A percentile compares a stretch with the other conserved stretches of the same genome.
Conservation (phyloP, 2,113 vertebrate genomes). For the Labeo catla region DNA sequence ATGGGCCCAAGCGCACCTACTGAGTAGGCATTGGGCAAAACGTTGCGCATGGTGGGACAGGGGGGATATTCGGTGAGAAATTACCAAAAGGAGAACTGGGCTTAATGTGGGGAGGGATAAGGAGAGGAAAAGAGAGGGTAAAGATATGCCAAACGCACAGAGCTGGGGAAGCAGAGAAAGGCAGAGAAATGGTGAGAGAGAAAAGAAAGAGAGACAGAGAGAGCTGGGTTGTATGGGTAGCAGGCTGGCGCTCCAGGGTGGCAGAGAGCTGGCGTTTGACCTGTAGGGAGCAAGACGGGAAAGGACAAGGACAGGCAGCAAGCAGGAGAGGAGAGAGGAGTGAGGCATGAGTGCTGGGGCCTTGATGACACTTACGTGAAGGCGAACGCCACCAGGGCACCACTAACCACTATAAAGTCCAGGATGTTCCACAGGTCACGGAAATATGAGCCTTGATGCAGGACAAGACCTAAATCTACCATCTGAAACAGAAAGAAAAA, state of each 20-base stretch:
- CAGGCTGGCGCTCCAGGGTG: slow-evolving; percentile 45
- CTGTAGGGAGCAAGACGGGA: slow-evolving; percentile 42
- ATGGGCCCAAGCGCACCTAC: slow-evolving; percentile 39
- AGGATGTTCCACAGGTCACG: slow-evolving; percentile 96
- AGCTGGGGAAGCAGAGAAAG: neutral
- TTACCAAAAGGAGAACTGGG: neutral
- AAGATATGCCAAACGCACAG: slow-evolving; percentile 4
- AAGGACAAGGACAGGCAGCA: slow-evolving; percentile 13
- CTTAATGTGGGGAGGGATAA: neutral
- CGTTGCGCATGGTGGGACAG: slow-evolving; percentile 48
- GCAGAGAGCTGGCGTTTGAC: slow-evolving; percentile 41
- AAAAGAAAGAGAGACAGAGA: slow-evolving; percentile 38
- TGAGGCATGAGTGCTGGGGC: slow-evolving; percentile 40
- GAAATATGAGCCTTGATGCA: slow-evolving; percentile 95
- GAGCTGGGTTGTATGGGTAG: slow-evolving; percentile 18
- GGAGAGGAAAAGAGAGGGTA: slow-evolving; percentile 15
- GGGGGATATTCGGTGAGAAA: slow-evolving; percentile 28
- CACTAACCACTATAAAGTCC: slow-evolving; percentile 98
- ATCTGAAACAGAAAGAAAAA: slow-evolving; percentile 74
- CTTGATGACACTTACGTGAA: slow-evolving; percentile 90
- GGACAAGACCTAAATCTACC: slow-evolving; percentile 91
- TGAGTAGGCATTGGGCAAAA: slow-evolving; percentile 17
- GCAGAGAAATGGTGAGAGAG: slow-evolving; percentile 6
- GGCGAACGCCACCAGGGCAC: slow-evolving; percentile 95
- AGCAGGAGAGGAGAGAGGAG: slow-evolving; percentile 22